phyloP scores from a whole-genome alignment of 2,888 invertebrate genomes.

The Gymnocheta viridis region DNA sequence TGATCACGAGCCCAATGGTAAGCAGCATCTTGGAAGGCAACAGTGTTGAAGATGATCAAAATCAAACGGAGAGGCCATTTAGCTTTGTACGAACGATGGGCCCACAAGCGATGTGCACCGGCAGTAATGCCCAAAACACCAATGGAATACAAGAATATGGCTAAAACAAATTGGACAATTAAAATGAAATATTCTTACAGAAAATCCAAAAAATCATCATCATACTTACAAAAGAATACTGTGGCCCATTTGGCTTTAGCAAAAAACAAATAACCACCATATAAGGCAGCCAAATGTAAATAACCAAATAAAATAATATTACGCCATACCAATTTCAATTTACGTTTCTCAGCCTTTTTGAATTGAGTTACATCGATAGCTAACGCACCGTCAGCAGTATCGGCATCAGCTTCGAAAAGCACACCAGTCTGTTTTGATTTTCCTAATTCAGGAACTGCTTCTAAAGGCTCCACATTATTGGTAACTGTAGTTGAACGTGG shows the following conservation, averaged over 20 bases:
- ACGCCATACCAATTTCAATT: conserved; percentile 88
- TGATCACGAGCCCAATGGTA: conserved; percentile 91
- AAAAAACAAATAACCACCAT: conserved; percentile 88
- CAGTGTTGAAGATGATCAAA: conserved; percentile 90
- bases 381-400: conserved; percentile 84
- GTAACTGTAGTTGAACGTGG: conserved; percentile 74
- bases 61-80: conserved; percentile 92
- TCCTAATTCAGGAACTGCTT: conserved; percentile 45
- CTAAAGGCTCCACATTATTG: conserved; percentile 58
- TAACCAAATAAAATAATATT: conserved; percentile 89
- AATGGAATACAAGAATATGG: conserved; percentile 87
- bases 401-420: conserved; percentile 86
- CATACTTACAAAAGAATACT: conserved; percentile 86
- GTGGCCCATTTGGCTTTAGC: conserved; percentile 89
- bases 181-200: not conserved
- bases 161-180: conserved; percentile 81
- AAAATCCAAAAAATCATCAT: not conserved
- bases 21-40: conserved; percentile 93
- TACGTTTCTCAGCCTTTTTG: conserved; percentile 84
- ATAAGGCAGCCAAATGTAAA: conserved; percentile 88
- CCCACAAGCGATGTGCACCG: conserved; percentile 97
- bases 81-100: conserved; percentile 97
- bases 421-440: conserved; percentile 83
- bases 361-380: conserved; percentile 83
- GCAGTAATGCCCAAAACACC: conserved; percentile 97